Base-by-base conservation (phyloP, 2,888 invertebrate species). In the Microchrysa polita region DNA sequence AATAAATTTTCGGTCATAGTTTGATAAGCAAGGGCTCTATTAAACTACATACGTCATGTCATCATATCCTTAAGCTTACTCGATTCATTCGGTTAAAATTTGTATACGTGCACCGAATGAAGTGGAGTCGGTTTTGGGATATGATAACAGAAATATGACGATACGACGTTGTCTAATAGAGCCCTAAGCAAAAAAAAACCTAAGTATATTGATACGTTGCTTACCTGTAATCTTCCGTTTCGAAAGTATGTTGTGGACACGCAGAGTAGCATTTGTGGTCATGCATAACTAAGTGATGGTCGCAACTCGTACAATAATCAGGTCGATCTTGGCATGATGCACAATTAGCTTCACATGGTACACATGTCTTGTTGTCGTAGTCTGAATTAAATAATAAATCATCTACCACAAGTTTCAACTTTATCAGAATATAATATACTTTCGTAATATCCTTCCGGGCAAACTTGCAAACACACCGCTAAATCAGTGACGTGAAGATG, bases 391-490 rank as follows among this genome's bases (percentile, higher is more conserved):
- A 61, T 61, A 61, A n/a, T 5, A 27, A 23, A 23, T 27, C 12
- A 23, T 22, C n/a, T 34, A 23, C 14, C 23, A 22, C 23, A 27
- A 48, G 16, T 12, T n/a, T n/a, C 12, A 48, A 12, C 12, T 2
- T 61, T 27, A 7, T 18, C 44, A 65, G 7, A 14, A 48, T 74
- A 60, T 69, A 57, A 86, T 87, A 85, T 84, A 92, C 92, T 90
- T 86, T 93, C 93, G 86, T 91, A 95, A 82, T 95, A 96, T 65
- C 95, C 94, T 81, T 95, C 94, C 0, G 95, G 95, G 81, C 96
- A 96, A 80, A 92, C 91, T 82, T 94, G 94, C 75, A 95, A 87
- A 80, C 96, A 96, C 20, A 95, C 92, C 55, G 93, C 93, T 75
- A 95, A 87, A 85, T 95, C 95, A 16, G 91, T 91, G 67, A 95